A percentile compares a stretch with the other conserved stretches of the same genome.
phyloP scores from a whole-genome alignment of 2,113 vertebrate genomes.

The Aspiorhynchus laticeps region DNA sequence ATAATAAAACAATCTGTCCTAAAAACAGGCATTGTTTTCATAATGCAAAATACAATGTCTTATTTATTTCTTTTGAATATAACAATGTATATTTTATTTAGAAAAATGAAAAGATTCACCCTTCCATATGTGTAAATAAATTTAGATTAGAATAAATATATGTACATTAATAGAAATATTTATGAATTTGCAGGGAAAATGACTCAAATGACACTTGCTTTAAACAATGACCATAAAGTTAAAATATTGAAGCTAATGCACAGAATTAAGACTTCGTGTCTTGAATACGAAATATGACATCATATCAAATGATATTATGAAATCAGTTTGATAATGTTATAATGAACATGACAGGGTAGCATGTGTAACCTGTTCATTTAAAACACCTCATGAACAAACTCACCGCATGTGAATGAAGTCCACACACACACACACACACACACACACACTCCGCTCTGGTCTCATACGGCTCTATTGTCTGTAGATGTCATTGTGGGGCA shows the following conservation, averaged over 20 bases:
- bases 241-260: not conserved
- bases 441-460: not conserved
- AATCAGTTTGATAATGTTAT: not conserved
- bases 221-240: not conserved
- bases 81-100: not conserved
- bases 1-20: too few relatives aligned
- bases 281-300: not conserved
- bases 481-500: constrained; percentile 55
- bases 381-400: not conserved
- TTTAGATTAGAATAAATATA: not conserved
- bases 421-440: not conserved
- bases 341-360: not conserved
- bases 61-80: not conserved
- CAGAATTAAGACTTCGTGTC: not conserved
- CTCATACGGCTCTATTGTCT: constrained; percentile 43
- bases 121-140: not conserved
- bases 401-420: not conserved
- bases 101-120: not conserved
- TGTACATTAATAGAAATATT: not conserved
- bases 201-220: not conserved
- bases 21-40: not conserved
- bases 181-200: not conserved
- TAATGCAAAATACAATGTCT: not conserved
- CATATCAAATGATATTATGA: not conserved
- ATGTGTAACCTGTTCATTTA: not conserved